Percentiles rank a stretch among this genome's conserved stretches.
Conservation (phyloP, 2,113 vertebrate genomes). For the Labeo rohita region DNA sequence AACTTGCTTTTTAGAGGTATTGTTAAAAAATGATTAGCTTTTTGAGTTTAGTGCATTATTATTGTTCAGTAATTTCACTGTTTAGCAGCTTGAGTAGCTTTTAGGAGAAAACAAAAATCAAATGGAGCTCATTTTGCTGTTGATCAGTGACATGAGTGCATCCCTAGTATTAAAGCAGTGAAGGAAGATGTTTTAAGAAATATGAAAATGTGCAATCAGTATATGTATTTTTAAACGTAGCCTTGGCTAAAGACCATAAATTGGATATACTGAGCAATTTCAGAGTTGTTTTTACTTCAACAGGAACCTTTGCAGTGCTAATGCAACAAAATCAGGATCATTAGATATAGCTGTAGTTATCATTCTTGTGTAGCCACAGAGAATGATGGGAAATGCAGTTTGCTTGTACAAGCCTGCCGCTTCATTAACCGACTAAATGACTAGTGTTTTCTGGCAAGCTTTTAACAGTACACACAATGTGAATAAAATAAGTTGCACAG, state of each 20-base stretch:
- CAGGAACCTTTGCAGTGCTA: neutral
- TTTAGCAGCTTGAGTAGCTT: neutral
- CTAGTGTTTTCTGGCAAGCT: neutral
- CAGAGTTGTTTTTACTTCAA: neutral
- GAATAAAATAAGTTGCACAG: neutral
- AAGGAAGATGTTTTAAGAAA: neutral
- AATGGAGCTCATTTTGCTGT: neutral
- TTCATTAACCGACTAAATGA: neutral
- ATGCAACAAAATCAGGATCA: neutral
- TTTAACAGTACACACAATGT: constrained; percentile 9
- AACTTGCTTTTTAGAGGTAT: neutral
- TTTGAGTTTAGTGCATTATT: neutral
- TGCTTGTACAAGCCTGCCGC: neutral
- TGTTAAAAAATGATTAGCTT: neutral
- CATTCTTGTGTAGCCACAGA: neutral
- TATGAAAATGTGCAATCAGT: neutral
- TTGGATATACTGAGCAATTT: neutral
- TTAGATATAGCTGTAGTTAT: neutral
- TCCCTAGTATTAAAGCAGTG: neutral
- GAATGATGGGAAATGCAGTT: constrained; percentile 9
- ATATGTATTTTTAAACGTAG: neutral
- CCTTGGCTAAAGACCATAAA: neutral
- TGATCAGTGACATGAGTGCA: neutral
- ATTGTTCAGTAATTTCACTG: neutral
- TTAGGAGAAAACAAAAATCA: neutral